Percentiles rank a stretch among this genome's conserved stretches.
Conservation (phyloP, 2,888 invertebrate species). For the Chloroclysta siterata region DNA sequence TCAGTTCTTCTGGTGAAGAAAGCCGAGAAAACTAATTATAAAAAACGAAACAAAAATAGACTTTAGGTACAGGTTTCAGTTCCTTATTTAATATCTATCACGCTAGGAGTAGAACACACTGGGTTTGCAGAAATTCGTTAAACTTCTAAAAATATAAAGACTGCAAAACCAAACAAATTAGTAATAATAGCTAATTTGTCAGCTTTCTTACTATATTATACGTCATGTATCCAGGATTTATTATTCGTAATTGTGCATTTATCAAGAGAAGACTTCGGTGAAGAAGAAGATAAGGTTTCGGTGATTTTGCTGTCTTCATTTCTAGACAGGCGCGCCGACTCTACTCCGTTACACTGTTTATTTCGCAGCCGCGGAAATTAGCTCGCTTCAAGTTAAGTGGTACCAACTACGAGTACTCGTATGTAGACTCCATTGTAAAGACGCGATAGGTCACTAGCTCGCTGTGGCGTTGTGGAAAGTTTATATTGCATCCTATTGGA, state of each 20-base stretch:
- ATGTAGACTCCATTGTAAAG: conserved; percentile 22
- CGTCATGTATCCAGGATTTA: no score
- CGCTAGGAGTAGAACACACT: no score
- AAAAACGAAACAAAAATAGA: no score
- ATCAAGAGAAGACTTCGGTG: neutral
- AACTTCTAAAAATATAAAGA: no score
- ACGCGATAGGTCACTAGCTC: conserved; percentile 22
- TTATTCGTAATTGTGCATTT: neutral
- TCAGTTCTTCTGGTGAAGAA: no score
- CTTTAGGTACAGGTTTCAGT: no score
- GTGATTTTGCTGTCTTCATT: neutral
- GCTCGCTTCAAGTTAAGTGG: conserved; percentile 29
- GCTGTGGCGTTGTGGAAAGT: conserved; percentile 12
- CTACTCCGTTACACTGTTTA: conserved; percentile 12
- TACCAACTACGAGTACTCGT: conserved; percentile 9
- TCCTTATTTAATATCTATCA: no score
- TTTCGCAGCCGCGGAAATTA: conserved; percentile 37
- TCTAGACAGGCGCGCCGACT: neutral
- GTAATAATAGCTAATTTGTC: no score
- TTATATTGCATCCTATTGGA: conserved; percentile 7
- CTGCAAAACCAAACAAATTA: no score
- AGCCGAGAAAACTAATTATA: no score
- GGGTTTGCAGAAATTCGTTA: no score
- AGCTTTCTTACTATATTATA: no score
- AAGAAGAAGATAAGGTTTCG: neutral